Percentiles rank a stretch among this genome's conserved stretches.
Evolutionary conservation across 2,113 vertebrate species (phyloP).

Genomic region (Nycticryphes semicollaris): DNA sequence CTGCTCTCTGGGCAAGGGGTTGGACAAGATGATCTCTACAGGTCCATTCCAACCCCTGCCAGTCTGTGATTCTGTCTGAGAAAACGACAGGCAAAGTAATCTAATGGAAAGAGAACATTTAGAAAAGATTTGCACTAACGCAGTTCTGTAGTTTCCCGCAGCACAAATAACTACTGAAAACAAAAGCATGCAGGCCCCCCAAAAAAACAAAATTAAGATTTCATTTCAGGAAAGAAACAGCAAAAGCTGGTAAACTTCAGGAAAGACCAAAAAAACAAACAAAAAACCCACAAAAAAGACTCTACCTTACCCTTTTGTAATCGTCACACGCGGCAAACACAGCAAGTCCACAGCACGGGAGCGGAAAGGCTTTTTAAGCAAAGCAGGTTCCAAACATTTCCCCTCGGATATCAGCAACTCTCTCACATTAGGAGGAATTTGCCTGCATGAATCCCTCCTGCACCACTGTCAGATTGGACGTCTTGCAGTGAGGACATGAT

Average conservation of each 20-base stretch:
- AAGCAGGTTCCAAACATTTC: background rate
- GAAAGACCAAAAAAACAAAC: background rate
- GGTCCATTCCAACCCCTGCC: background rate
- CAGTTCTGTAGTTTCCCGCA: background rate
- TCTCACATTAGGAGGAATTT: background rate
- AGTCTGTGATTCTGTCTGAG: background rate
- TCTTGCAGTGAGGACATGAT: background rate
- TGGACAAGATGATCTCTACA: background rate
- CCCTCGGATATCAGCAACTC: background rate
- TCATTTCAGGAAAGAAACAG: background rate
- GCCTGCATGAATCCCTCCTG: constrained; percentile 6
- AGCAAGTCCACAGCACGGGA: background rate
- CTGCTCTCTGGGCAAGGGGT: background rate
- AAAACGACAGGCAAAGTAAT: background rate
- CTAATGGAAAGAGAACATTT: background rate
- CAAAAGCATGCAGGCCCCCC: fast-evolving
- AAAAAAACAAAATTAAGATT: background rate
- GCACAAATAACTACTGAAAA: background rate
- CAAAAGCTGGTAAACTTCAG: background rate
- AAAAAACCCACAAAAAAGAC: background rate
- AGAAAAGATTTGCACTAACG: background rate
- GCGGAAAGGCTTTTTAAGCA: background rate
- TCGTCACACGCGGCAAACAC: background rate
- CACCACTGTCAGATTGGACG: constrained; percentile 11
- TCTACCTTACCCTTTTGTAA: background rate